These are phyloP conservation scores for Poecilia picta DNA, from an alignment of 2,797 vertebrate species.

Conservation along the genomic window DNA sequence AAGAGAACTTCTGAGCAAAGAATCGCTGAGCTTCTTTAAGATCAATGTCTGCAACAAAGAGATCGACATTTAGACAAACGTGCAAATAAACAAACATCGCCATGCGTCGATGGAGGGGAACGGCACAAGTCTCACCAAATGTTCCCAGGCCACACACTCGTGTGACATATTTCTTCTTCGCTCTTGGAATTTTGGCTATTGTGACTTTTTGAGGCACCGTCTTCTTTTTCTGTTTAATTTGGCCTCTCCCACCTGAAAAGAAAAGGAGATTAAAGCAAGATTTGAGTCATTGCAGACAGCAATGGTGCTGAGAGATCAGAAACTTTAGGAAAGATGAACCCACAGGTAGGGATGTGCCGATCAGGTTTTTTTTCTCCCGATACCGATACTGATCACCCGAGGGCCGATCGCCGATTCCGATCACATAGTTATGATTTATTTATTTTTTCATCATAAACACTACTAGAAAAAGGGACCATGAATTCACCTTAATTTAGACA, in stretches of 20 bases:
- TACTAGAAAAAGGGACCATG: too few relatives aligned
- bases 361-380: too few relatives aligned
- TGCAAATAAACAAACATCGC: not conserved
- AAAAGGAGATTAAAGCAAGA: not conserved
- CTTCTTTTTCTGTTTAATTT: conserved; percentile 99
- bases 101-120: accelerated
- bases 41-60: conserved; percentile 87
- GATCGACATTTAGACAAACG: not conserved
- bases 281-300: not conserved
- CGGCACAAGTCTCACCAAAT: conserved; percentile 85
- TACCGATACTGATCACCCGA: too few relatives aligned
- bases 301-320: not conserved
- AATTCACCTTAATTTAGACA: too few relatives aligned
- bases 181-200: conserved; percentile 99
- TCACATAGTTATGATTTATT: too few relatives aligned
- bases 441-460: too few relatives aligned
- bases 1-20: conserved; percentile 99
- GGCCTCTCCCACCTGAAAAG: conserved; percentile 90
- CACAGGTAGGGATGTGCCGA: too few relatives aligned
- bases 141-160: conserved; percentile 95
- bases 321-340: not conserved
- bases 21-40: conserved; percentile 99
- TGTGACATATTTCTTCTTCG: conserved; percentile 99
- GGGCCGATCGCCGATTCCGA: too few relatives aligned
- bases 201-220: conserved; percentile 96